phyloP scores from a whole-genome alignment of 2,113 vertebrate species.

The Physeter macrocephalus region DNA sequence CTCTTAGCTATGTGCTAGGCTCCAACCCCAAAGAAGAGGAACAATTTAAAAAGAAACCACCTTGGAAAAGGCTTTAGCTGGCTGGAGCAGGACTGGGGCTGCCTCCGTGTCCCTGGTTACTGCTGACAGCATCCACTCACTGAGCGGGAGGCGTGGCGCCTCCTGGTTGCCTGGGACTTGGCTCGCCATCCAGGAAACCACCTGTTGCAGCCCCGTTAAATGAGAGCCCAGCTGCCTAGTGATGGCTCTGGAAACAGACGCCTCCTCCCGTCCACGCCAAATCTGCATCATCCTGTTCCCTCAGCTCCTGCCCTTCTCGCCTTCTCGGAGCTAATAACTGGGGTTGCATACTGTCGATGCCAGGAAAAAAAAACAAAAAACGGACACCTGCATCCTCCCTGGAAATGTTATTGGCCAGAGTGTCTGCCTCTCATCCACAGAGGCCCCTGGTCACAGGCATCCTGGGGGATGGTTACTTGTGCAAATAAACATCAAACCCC shows the following conservation, averaged over 20 bases:
- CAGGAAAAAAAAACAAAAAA: not conserved
- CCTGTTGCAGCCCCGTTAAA: not conserved
- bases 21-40: not conserved
- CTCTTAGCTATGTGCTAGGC: not conserved
- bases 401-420: not conserved
- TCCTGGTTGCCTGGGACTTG: not conserved
- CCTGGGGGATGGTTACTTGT: not conserved
- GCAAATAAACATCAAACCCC: not conserved
- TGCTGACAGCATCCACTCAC: not conserved
- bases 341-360: rapidly evolving
- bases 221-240: not conserved
- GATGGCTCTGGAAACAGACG: not conserved
- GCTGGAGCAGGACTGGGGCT: rapidly evolving
- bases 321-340: not conserved
- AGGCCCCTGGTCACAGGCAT: not conserved
- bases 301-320: not conserved
- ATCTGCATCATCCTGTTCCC: not conserved
- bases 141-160: not conserved
- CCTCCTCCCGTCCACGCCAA: not conserved
- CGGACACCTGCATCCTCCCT: not conserved
- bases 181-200: not conserved
- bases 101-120: not conserved
- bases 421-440: not conserved
- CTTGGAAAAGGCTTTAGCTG: not conserved
- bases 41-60: not conserved